These are phyloP conservation scores for Sinocyclocheilus rhinocerous DNA, from an alignment of 2,113 vertebrate genomes.

Conservation along the genomic window DNA sequence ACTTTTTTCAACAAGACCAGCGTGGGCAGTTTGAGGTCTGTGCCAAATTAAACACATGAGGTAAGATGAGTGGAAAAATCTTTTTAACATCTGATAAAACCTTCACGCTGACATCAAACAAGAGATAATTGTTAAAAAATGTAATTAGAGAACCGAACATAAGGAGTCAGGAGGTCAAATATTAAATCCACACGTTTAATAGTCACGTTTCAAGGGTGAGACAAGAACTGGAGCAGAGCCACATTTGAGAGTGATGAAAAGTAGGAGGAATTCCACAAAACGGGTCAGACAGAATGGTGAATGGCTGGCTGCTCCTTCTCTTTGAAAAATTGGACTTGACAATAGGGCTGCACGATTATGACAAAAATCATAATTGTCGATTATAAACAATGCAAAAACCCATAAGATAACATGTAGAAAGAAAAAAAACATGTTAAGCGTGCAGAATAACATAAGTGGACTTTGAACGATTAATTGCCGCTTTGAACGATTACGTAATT, in stretches of 20 bases:
- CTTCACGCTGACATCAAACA: neutral
- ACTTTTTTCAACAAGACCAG: slow-evolving; percentile 1
- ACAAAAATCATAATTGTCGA: too few species aligned
- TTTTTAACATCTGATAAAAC: slow-evolving; percentile 7
- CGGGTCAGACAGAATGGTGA: neutral
- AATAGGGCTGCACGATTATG: neutral
- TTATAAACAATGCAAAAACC: too few species aligned
- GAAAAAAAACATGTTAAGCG: too few species aligned
- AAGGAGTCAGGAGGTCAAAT: neutral
- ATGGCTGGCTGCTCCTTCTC: neutral
- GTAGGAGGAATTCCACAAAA: neutral
- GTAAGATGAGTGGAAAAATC: slow-evolving; percentile 16
- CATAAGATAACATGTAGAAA: too few species aligned
- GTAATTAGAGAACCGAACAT: slow-evolving; percentile 1
- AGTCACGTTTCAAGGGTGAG: neutral
- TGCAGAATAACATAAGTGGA: too few species aligned
- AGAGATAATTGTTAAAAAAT: neutral
- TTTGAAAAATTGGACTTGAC: neutral
- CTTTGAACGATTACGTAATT: too few species aligned
- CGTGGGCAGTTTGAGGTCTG: neutral
- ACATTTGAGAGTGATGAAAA: neutral
- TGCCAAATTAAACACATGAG: slow-evolving; percentile 30
- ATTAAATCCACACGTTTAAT: slow-evolving; percentile 5
- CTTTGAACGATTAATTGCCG: too few species aligned
- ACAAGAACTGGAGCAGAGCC: neutral